Evolutionary conservation across 1,140 invertebrate species (phyloP), one percentile per base, ranked within the genome.

Genomic region (Muscidifurax raptorellus): DNA sequence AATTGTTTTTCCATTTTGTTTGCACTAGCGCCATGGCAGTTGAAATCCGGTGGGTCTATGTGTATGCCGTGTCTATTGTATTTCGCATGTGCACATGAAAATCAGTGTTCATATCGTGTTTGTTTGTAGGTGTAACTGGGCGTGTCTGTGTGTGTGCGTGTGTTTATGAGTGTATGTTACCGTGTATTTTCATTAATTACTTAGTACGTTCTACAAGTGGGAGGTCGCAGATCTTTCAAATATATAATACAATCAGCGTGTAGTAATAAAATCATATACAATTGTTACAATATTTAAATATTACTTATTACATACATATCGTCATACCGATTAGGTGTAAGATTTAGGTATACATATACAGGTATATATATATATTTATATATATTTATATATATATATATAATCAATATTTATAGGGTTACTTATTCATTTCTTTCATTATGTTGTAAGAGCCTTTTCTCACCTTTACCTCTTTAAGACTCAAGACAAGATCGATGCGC

Each of bases 261-360:
- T 92, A 93, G 90, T 93, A 93, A 90, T 92, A 93, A 93, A 93
- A 93, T 93, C 92, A 93, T 93, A 93, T 93, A 93, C 92, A 93
- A 92, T 93, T 93, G 91, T 93, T 93, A 93, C 92, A 93, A 93
- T 93, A 92, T 92, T 93, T 92, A 93, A 93, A 93, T 93, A 93
- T 89, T 92, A 92, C 92, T 93, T 93, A 93, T 93, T 92, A 92
- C 91, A 93, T 92, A 90, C 91, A 92, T 91, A 91, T 91, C 87
- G 88, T 87, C 89, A 92, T 91, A 90, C 88, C 88, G 87, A 91
- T 91, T 89, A 87, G 72, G 83, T 86, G 87, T 88, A 88, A 89
- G 85, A 87, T 90, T 89, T 89, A 90, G 89, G 88, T 91, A 90
- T 91, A 91, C 89, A 92, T 91, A 92, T 92, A 91, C 88, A 91